A percentile compares a stretch with the other conserved stretches of the same genome.
These are phyloP conservation scores for Poecilia wingei DNA, from an alignment of 2,797 vertebrate species.

Conservation along the genomic window DNA sequence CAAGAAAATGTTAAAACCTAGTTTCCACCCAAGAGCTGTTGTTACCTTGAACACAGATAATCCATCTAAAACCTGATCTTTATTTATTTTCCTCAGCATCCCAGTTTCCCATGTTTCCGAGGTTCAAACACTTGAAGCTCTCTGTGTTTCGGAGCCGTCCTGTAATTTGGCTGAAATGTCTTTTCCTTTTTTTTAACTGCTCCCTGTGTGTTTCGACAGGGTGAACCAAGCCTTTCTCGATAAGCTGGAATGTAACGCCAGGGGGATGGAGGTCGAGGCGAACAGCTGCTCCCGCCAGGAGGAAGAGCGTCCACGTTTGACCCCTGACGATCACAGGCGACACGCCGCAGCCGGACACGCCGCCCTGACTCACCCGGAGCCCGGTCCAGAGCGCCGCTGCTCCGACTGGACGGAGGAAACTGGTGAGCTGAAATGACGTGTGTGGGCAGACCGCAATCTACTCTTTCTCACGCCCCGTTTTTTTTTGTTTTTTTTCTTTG, in stretches of 20 bases:
- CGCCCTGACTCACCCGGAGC: constrained; percentile 26
- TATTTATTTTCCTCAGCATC: no score
- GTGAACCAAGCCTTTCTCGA: constrained; percentile 89
- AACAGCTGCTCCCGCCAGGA: not conserved
- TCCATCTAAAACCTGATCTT: no score
- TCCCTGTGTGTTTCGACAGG: constrained; percentile 66
- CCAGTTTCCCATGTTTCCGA: constrained; percentile 20
- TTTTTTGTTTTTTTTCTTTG: constrained; percentile 26
- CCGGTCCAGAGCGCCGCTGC: constrained; percentile 26
- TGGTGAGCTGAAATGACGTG: constrained; percentile 52
- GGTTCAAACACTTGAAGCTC: constrained; percentile 38
- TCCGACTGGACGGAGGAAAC: constrained; percentile 36
- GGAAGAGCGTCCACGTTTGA: constrained; percentile 16
- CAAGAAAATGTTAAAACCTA: no score
- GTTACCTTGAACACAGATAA: no score
- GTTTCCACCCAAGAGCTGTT: no score
- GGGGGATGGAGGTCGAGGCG: not conserved
- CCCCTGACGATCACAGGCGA: constrained; percentile 27
- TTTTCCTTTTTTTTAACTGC: not conserved
- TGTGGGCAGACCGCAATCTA: constrained; percentile 31
- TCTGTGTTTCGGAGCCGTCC: constrained; percentile 1
- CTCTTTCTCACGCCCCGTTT: constrained; percentile 54
- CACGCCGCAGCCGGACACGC: constrained; percentile 8
- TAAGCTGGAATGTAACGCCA: constrained; percentile 72
- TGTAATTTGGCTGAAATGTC: constrained; percentile 12